Evolutionary conservation across 2,888 invertebrate genomes (phyloP).

Genomic region (Drosophila cyrtoloma): DNA sequence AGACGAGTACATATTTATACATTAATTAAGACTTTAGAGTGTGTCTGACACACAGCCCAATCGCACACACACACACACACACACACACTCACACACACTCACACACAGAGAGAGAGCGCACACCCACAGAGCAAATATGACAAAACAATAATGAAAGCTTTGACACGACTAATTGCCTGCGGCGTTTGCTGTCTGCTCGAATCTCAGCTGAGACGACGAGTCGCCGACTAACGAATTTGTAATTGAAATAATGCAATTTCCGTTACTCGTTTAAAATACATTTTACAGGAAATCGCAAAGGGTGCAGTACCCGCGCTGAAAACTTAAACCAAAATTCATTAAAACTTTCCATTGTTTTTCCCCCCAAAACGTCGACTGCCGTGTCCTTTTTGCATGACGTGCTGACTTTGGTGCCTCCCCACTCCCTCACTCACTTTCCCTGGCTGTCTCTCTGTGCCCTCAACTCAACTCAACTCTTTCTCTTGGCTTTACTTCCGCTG

Average conservation of each 20-base stretch:
- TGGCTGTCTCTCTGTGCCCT: background rate
- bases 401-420: slow-evolving; percentile 48
- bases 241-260: slow-evolving; percentile 82
- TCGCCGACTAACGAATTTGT: slow-evolving; percentile 73
- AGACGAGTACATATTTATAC: slow-evolving; percentile 68
- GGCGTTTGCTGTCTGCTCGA: slow-evolving; percentile 76
- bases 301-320: slow-evolving; percentile 74
- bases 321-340: slow-evolving; percentile 81
- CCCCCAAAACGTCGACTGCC: slow-evolving; percentile 24
- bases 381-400: slow-evolving; percentile 57
- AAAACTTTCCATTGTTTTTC: slow-evolving; percentile 78
- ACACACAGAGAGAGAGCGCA: background rate
- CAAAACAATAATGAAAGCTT: slow-evolving; percentile 82
- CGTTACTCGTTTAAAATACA: slow-evolving; percentile 82
- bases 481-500: slow-evolving; percentile 18
- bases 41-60: slow-evolving; percentile 64
- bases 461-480: background rate
- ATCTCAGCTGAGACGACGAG: slow-evolving; percentile 56
- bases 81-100: slow-evolving; percentile 37
- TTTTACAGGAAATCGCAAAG: slow-evolving; percentile 79
- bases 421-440: background rate
- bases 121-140: slow-evolving; percentile 73
- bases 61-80: slow-evolving; percentile 30
- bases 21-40: slow-evolving; percentile 79
- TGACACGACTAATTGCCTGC: slow-evolving; percentile 81